Evolutionary conservation across 2,888 invertebrate species (phyloP).

Genomic region (Philhelius pedissequus): DNA sequence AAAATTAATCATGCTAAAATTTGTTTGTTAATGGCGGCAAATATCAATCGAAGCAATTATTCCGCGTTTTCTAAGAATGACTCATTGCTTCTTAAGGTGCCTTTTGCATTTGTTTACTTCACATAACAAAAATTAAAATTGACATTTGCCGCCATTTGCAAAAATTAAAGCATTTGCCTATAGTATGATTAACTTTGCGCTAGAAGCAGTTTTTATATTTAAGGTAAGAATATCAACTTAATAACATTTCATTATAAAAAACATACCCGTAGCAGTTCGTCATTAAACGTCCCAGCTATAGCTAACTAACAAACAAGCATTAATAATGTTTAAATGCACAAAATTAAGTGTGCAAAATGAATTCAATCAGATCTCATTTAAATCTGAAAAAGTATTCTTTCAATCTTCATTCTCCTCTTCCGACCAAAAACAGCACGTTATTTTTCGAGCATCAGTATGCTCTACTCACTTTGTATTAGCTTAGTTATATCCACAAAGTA

Average conservation of each 20-base stretch:
- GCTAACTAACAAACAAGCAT: constrained; percentile 27
- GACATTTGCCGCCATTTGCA: too few species aligned
- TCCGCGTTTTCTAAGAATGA: too few species aligned
- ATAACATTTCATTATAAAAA: not conserved
- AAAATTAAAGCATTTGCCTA: too few species aligned
- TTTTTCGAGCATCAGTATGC: not conserved
- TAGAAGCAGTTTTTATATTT: too few species aligned
- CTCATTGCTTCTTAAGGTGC: too few species aligned
- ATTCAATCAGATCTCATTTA: constrained; percentile 66
- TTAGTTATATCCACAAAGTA: not conserved
- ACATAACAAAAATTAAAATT: too few species aligned
- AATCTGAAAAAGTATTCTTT: constrained; percentile 31
- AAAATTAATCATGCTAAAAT: too few species aligned
- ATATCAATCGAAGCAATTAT: too few species aligned
- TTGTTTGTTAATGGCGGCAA: too few species aligned
- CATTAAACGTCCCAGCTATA: not conserved
- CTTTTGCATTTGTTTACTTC: too few species aligned
- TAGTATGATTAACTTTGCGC: too few species aligned
- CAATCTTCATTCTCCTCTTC: constrained; percentile 12
- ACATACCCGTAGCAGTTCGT: not conserved
- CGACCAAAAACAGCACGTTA: not conserved
- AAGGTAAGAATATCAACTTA: not conserved
- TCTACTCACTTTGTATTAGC: not conserved
- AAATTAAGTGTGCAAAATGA: constrained; percentile 65
- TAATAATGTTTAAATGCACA: constrained; percentile 58